These are phyloP conservation scores for Disparrhopalites patrizii DNA, from an alignment of 2,888 invertebrate species.

Conservation along the genomic window DNA sequence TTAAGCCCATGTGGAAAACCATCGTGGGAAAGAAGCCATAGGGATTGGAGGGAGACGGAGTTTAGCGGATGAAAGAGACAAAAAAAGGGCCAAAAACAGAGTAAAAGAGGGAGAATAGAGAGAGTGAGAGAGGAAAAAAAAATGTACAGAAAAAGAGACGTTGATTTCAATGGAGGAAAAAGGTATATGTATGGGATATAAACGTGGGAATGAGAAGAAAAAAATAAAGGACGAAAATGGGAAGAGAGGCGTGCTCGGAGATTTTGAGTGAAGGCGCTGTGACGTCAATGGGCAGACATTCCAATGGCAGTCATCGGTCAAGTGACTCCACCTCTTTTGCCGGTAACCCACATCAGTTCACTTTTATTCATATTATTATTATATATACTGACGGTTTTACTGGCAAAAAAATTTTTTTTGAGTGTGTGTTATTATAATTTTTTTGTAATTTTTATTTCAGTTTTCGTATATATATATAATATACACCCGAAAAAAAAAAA, in stretches of 20 bases:
- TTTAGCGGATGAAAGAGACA: too few relatives aligned
- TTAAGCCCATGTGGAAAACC: too few relatives aligned
- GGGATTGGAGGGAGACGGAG: too few relatives aligned
- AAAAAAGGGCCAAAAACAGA: too few relatives aligned
- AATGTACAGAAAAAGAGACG: too few relatives aligned
- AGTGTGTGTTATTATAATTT: constrained; percentile 2
- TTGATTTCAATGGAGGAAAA: too few relatives aligned
- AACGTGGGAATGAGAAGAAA: not conserved
- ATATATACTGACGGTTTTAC: constrained; percentile 11
- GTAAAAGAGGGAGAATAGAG: too few relatives aligned
- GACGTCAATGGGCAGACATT: constrained; percentile 4
- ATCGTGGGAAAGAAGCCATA: too few relatives aligned
- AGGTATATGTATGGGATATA: too few relatives aligned
- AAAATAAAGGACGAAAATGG: not conserved
- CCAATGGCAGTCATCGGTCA: constrained; percentile 12
- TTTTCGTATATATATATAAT: not conserved
- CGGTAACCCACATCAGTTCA: constrained; percentile 27
- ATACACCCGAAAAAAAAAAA: too few relatives aligned
- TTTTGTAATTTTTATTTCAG: constrained; percentile 1
- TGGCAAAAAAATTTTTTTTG: constrained; percentile 5
- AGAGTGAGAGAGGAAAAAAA: too few relatives aligned
- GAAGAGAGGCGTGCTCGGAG: constrained; percentile 7
- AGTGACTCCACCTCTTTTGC: constrained; percentile 31
- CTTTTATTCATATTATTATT: not conserved
- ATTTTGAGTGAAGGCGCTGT: constrained; percentile 17